A percentile compares a stretch with the other conserved stretches of the same genome.
phyloP scores from a whole-genome alignment of 2,888 invertebrate genomes.

The Carpatolechia fugitivella region DNA sequence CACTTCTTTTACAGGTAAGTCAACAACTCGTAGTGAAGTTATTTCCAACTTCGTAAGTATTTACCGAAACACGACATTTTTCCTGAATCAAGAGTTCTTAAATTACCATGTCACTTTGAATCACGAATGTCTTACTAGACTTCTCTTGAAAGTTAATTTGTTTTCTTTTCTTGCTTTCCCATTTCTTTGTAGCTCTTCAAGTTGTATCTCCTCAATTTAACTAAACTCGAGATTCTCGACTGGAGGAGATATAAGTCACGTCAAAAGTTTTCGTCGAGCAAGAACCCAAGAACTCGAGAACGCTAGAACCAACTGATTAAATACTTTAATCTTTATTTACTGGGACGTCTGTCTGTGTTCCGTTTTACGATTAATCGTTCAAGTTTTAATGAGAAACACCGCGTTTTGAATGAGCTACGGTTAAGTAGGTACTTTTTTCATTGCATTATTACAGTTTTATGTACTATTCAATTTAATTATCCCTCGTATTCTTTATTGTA shows the following conservation, averaged over 20 bases:
- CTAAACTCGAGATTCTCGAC: slow-evolving; percentile 44
- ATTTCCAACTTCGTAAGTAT: not conserved
- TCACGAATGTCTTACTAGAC: slow-evolving; percentile 4
- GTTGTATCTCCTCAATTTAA: slow-evolving; percentile 34
- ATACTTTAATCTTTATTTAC: slow-evolving; percentile 75
- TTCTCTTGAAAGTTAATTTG: slow-evolving; percentile 32
- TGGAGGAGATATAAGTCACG: slow-evolving; percentile 66
- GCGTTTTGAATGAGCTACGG: slow-evolving; percentile 24
- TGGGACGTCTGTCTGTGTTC: slow-evolving; percentile 60
- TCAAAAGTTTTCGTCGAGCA: slow-evolving; percentile 64
- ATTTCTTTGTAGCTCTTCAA: slow-evolving; percentile 23
- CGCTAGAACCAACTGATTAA: slow-evolving; percentile 62
- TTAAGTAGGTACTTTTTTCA: slow-evolving; percentile 13
- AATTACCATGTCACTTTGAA: slow-evolving; percentile 11
- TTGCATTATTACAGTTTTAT: not conserved
- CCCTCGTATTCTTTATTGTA: no score
- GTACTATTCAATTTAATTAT: not conserved
- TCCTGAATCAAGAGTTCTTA: not conserved
- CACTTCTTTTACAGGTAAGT: slow-evolving; percentile 52
- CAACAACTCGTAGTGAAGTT: not conserved
- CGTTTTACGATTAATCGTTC: slow-evolving; percentile 64
- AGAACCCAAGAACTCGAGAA: slow-evolving; percentile 31
- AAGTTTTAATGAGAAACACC: slow-evolving; percentile 59
- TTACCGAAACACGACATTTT: not conserved
- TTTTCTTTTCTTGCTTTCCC: slow-evolving; percentile 26